phyloP scores from a whole-genome alignment of 2,888 invertebrate genomes.

The Cephonodes hylas region DNA sequence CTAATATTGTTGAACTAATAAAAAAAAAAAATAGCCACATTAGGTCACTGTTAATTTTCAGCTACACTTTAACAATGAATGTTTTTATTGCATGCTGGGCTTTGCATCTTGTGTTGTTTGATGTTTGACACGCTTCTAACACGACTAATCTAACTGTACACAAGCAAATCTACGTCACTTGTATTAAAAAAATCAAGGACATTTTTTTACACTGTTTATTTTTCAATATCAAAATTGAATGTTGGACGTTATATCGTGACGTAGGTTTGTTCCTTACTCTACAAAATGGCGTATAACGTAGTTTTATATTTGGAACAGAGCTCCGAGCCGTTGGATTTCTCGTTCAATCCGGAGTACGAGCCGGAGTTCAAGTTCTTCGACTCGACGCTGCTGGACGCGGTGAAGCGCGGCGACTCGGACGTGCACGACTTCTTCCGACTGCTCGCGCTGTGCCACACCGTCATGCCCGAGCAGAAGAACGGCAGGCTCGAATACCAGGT shows the following conservation, averaged over 20 bases:
- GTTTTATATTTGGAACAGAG: slow-evolving; percentile 71
- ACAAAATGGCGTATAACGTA: background rate
- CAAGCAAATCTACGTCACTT: slow-evolving; percentile 37
- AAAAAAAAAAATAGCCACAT: background rate
- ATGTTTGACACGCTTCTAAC: slow-evolving; percentile 37
- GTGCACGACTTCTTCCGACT: slow-evolving; percentile 94
- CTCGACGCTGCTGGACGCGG: slow-evolving; percentile 89
- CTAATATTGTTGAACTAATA: background rate
- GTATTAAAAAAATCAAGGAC: background rate
- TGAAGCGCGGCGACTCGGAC: slow-evolving; percentile 86
- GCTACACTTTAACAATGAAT: slow-evolving; percentile 2
- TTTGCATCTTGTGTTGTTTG: slow-evolving; percentile 50
- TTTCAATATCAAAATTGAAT: background rate
- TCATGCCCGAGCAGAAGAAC: slow-evolving; percentile 96
- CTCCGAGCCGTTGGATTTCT: slow-evolving; percentile 93
- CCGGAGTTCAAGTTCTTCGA: slow-evolving; percentile 97
- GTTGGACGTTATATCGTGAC: slow-evolving; percentile 13
- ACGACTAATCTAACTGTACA: slow-evolving; percentile 24
- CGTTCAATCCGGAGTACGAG: slow-evolving; percentile 96
- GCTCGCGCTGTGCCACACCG: slow-evolving; percentile 98
- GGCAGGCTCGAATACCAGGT: slow-evolving; percentile 90
- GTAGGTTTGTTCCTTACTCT: slow-evolving; percentile 23
- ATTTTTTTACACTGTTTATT: background rate
- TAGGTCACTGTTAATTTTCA: slow-evolving; percentile 1
- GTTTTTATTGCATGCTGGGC: slow-evolving; percentile 43